Evolutionary conservation across 2,113 vertebrate species (phyloP).

Genomic region (Tympanuchus pallidicinctus): DNA sequence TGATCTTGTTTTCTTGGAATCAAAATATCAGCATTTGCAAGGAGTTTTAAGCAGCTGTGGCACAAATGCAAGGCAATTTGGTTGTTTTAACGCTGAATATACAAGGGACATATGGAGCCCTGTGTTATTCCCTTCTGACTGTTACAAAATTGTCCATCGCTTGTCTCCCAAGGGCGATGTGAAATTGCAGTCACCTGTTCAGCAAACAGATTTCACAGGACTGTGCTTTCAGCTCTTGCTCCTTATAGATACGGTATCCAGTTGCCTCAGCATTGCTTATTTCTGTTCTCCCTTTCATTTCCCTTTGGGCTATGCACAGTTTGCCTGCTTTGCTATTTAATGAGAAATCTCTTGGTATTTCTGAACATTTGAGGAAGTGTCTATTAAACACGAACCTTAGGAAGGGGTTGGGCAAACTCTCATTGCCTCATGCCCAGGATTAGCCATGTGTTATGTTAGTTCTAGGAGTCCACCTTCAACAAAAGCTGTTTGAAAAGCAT

Average conservation of each 20-base stretch:
- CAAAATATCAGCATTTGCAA: neutral
- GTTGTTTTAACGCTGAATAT: neutral
- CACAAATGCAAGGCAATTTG: neutral
- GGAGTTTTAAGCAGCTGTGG: neutral
- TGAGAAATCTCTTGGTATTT: slow-evolving; percentile 42
- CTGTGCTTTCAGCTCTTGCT: neutral
- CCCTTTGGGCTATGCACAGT: neutral
- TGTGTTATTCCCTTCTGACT: neutral
- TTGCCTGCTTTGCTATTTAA: slow-evolving; percentile 22
- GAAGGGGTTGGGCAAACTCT: neutral
- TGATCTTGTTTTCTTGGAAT: neutral
- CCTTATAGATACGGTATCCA: neutral
- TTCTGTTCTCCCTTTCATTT: slow-evolving; percentile 62
- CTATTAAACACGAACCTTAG: neutral
- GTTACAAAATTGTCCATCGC: neutral
- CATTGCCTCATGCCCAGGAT: rapidly evolving
- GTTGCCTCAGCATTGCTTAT: neutral
- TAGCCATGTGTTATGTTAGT: neutral
- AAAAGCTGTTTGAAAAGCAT: neutral
- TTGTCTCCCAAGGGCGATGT: neutral
- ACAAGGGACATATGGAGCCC: neutral
- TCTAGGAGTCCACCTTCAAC: neutral
- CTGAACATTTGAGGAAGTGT: slow-evolving; percentile 44
- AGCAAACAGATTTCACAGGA: neutral
- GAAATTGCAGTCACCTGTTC: neutral